phyloP scores from a whole-genome alignment of 2,797 vertebrate genomes.

The Coregonus sp. region DNA sequence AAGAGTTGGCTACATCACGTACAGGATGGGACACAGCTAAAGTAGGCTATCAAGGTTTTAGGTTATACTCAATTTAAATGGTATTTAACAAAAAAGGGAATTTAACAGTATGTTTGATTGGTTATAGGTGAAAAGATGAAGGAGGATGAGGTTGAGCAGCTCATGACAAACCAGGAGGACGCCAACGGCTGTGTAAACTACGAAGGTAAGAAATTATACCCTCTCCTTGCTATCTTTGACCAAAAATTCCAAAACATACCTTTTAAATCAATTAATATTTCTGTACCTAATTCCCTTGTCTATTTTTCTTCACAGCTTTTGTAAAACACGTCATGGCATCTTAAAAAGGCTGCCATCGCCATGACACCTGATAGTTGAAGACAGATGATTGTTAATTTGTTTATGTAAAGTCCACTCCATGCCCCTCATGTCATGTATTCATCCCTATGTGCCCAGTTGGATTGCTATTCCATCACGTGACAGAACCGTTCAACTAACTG shows the following conservation, averaged over 20 bases:
- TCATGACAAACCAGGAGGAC: conserved; percentile 82
- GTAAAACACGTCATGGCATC: conserved; percentile 80
- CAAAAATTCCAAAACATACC: not conserved
- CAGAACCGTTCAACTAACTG: conserved; percentile 27
- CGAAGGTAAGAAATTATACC: conserved; percentile 56
- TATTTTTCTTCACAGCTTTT: conserved; percentile 62
- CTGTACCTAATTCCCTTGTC: not conserved
- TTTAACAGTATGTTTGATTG: not conserved
- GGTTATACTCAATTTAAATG: not conserved
- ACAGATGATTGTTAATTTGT: conserved; percentile 10
- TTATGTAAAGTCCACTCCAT: conserved; percentile 44
- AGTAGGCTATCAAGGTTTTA: not conserved
- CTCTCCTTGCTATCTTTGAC: not conserved
- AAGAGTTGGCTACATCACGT: too few species aligned
- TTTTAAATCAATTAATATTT: not conserved
- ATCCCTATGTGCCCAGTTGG: conserved; percentile 9
- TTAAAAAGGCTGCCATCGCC: conserved; percentile 50
- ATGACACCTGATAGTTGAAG: conserved; percentile 15
- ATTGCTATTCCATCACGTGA: conserved; percentile 29
- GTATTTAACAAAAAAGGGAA: not conserved
- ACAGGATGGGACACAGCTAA: too few species aligned
- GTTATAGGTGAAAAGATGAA: conserved; percentile 81
- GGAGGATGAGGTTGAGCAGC: conserved; percentile 80
- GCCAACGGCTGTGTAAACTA: conserved; percentile 83
- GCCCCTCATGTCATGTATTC: conserved; percentile 29